phyloP scores from a whole-genome alignment of 2,113 vertebrate genomes.

The Rhinopomastus cyanomelas region DNA sequence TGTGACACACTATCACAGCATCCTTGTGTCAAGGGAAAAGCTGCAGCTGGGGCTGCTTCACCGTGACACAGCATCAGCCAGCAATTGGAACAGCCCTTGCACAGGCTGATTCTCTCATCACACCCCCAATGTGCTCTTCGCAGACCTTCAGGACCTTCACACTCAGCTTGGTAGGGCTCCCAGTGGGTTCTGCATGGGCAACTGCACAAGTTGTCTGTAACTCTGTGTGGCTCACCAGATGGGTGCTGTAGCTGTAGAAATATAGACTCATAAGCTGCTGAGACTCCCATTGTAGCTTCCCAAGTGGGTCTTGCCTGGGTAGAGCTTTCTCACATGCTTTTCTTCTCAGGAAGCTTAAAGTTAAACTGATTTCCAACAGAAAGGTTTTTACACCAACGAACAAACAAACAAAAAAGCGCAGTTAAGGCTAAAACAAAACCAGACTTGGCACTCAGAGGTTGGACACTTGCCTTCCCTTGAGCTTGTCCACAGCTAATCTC shows the following conservation, averaged over 20 bases:
- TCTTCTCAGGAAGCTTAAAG: conserved; percentile 74
- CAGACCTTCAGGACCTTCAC: accelerated
- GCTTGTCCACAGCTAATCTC: conserved; percentile 53
- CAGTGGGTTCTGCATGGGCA: neutral
- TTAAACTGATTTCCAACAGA: conserved; percentile 76
- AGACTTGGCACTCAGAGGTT: conserved; percentile 70
- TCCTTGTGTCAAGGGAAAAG: neutral
- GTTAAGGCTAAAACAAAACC: conserved; percentile 75
- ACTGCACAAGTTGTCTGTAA: neutral
- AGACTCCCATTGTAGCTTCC: conserved; percentile 50
- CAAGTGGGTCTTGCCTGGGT: conserved; percentile 35
- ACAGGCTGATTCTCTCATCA: accelerated
- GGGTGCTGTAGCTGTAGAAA: conserved; percentile 63
- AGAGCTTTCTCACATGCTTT: conserved; percentile 74
- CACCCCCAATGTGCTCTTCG: accelerated
- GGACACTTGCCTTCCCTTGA: conserved; percentile 70
- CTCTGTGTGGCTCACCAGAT: conserved; percentile 11
- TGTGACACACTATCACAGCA: neutral
- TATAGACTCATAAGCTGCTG: conserved; percentile 12
- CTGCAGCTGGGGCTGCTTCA: neutral
- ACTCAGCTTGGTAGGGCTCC: neutral
- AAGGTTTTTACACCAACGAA: conserved; percentile 72
- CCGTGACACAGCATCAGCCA: accelerated
- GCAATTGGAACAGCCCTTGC: neutral
- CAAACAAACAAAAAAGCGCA: conserved; percentile 74